Conservation (phyloP, 2,888 invertebrate genomes). For the Tachina fera region DNA sequence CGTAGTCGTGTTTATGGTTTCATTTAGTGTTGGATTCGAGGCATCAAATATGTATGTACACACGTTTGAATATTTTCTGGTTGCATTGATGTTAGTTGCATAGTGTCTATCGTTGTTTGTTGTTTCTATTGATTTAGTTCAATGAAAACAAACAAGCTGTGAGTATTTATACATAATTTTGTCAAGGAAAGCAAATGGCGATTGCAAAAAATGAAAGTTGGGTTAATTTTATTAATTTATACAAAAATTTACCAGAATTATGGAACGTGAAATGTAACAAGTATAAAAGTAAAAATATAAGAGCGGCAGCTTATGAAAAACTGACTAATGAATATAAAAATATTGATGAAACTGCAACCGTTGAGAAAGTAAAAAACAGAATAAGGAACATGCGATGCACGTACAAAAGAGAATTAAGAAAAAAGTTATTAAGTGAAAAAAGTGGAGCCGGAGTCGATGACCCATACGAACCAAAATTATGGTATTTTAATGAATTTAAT, state of each 20-base stretch:
- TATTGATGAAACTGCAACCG: constrained; percentile 21
- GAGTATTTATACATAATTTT: no score
- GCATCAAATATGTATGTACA: no score
- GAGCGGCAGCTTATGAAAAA: constrained; percentile 18
- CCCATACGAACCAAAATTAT: constrained; percentile 38
- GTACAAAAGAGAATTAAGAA: constrained; percentile 30
- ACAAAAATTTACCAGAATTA: constrained; percentile 28
- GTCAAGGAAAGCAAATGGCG: not conserved
- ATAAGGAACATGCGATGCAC: constrained; percentile 30
- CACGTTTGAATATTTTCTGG: no score
- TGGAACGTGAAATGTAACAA: constrained; percentile 4
- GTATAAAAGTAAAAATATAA: constrained; percentile 27
- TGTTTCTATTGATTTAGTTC: no score
- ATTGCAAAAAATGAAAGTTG: constrained; percentile 7
- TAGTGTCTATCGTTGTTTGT: no score
- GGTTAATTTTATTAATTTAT: constrained; percentile 20
- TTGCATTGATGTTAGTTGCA: no score
- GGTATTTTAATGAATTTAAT: constrained; percentile 34
- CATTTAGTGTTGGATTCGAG: no score
- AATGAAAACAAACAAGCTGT: no score
- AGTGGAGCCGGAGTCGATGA: constrained; percentile 8
- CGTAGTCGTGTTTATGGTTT: no score
- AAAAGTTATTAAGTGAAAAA: constrained; percentile 17
- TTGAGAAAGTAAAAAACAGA: constrained; percentile 27
- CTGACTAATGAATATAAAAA: not conserved